Conservation (phyloP, 92 coral and sea anemone genomes). For the Porites evermanni region DNA sequence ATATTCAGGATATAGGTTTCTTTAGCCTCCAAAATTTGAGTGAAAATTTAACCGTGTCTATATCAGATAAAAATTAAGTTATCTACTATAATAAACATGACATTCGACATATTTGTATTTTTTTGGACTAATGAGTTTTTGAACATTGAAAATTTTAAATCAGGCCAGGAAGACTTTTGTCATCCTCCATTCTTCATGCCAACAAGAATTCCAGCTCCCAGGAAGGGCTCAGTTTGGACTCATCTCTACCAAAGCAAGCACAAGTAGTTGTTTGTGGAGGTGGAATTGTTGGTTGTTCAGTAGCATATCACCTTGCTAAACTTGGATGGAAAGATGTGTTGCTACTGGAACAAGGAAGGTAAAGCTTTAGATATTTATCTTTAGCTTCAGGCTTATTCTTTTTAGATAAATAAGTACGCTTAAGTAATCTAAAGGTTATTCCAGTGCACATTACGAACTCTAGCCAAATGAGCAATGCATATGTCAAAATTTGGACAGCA, state of each 20-base stretch:
- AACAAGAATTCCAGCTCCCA: not conserved
- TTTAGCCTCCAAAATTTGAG: too few species aligned
- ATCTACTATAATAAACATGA: too few species aligned
- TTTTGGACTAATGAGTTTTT: too few species aligned
- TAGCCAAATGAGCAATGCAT: too few species aligned
- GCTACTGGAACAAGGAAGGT: conserved; percentile 97
- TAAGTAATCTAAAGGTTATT: not conserved
- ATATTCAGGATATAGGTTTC: too few species aligned
- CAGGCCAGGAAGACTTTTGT: conserved; percentile 9
- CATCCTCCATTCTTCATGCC: not conserved
- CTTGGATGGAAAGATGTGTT: conserved; percentile 89
- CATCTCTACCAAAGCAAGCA: conserved; percentile 71
- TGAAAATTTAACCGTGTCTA: too few species aligned
- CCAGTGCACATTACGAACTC: too few species aligned
- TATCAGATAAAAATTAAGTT: too few species aligned
- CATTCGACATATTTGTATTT: too few species aligned
- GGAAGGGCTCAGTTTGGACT: not conserved
- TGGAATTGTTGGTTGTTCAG: conserved; percentile 91
- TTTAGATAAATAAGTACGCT: too few species aligned
- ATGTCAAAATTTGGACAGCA: too few species aligned
- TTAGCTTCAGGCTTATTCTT: too few species aligned
- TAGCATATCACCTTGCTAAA: conserved; percentile 95
- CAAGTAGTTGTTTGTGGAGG: conserved; percentile 92
- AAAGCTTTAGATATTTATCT: not conserved
- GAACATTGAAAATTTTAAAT: not conserved